These are phyloP conservation scores for Zaprionus lineosus DNA, from an alignment of 2,888 invertebrate genomes.

Conservation along the genomic window DNA sequence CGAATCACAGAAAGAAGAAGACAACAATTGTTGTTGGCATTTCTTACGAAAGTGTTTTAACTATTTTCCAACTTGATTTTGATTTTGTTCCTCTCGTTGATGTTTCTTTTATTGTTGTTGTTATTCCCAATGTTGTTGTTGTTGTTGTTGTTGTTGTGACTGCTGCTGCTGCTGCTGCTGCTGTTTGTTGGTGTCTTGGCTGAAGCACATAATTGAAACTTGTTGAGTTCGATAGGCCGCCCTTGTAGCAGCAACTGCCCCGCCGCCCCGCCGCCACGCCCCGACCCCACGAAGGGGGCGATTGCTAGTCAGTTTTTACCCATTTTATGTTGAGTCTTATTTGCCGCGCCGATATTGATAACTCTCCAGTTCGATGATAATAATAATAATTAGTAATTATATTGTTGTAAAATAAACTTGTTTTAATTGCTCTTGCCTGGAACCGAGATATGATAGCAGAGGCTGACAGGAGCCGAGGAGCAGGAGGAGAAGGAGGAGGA, in stretches of 20 bases:
- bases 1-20: slow-evolving; percentile 25
- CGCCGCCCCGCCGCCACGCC: background rate
- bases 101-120: too few species aligned
- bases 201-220: slow-evolving; percentile 76
- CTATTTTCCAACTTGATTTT: slow-evolving; percentile 16
- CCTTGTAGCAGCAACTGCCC: background rate
- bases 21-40: slow-evolving; percentile 38
- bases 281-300: slow-evolving; percentile 3
- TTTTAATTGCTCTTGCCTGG: slow-evolving; percentile 74
- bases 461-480: too few species aligned
- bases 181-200: slow-evolving; percentile 17
- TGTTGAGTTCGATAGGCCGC: slow-evolving; percentile 57
- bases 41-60: slow-evolving; percentile 71
- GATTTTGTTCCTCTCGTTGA: too few species aligned
- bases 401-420: slow-evolving; percentile 78
- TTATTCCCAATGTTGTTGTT: slow-evolving; percentile 14
- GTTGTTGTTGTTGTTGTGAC: too few species aligned
- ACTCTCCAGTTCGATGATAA: slow-evolving; percentile 58
- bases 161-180: too few species aligned
- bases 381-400: slow-evolving; percentile 79
- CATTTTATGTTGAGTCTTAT: slow-evolving; percentile 77
- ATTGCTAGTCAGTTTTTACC: slow-evolving; percentile 27
- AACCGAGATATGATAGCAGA: slow-evolving; percentile 47
- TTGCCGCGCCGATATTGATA: slow-evolving; percentile 67
- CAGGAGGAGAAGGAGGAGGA: too few species aligned